These are phyloP conservation scores for Polydrusus tereticollis DNA, from an alignment of 2,888 invertebrate genomes.

Conservation along the genomic window DNA sequence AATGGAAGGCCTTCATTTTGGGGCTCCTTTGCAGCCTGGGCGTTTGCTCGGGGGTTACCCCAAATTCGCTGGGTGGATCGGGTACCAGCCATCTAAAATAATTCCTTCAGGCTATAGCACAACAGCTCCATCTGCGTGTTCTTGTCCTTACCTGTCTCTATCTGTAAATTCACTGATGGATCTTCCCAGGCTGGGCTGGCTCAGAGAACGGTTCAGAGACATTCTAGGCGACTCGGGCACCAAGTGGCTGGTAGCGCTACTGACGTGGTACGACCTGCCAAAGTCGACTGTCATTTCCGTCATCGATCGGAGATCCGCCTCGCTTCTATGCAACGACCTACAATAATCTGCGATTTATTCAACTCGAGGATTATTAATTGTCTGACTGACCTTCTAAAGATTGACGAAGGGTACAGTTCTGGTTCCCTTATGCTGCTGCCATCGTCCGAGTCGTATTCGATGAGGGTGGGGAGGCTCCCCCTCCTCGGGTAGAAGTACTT, in stretches of 20 bases:
- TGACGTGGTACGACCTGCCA: conserved; percentile 79
- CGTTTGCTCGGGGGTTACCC: conserved; percentile 70
- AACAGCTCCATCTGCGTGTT: background rate
- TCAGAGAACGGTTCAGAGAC: conserved; percentile 82
- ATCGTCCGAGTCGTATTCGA: conserved; percentile 90
- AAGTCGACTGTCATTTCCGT: conserved; percentile 93
- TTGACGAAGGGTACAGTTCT: conserved; percentile 42
- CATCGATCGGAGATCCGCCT: conserved; percentile 86
- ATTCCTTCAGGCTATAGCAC: no score
- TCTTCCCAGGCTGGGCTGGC: conserved; percentile 87
- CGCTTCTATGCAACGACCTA: conserved; percentile 80
- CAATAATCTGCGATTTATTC: no score
- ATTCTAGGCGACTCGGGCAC: conserved; percentile 58
- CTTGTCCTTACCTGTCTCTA: conserved; percentile 67
- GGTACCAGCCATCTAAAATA: conserved; percentile 81
- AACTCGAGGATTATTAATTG: no score
- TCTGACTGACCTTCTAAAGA: conserved; percentile 65
- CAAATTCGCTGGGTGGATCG: conserved; percentile 68
- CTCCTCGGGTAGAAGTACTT: conserved; percentile 75
- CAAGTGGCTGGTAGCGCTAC: conserved; percentile 68
- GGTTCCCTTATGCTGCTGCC: conserved; percentile 76
- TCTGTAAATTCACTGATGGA: conserved; percentile 89
- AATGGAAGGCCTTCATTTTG: conserved; percentile 61
- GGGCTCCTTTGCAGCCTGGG: conserved; percentile 66
- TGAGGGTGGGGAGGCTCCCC: conserved; percentile 87